Percentiles rank a stretch among this genome's conserved stretches.
These are phyloP conservation scores for Oncorhynchus masou DNA, from an alignment of 2,113 vertebrate species.

Conservation along the genomic window DNA sequence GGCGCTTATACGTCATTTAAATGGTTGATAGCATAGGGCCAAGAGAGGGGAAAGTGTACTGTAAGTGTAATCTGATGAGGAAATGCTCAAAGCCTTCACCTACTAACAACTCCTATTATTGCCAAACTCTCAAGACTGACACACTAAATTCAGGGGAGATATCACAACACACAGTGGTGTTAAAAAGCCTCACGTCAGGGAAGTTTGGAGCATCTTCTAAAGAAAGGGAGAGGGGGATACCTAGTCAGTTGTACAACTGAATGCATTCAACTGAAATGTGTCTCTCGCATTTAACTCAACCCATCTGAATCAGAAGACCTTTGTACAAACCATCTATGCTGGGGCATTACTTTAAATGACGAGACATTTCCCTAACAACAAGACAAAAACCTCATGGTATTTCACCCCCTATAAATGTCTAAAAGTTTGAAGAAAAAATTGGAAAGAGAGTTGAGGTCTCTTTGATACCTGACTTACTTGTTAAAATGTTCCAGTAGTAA, in stretches of 20 bases:
- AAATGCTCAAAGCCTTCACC: background rate
- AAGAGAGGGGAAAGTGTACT: background rate
- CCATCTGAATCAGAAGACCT: background rate
- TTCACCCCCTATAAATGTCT: background rate
- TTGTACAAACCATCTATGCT: constrained; percentile 18
- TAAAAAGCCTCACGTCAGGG: constrained; percentile 13
- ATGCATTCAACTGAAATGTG: no score
- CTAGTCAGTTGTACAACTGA: no score
- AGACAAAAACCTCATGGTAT: constrained; percentile 8
- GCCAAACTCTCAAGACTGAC: constrained; percentile 14
- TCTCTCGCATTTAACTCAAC: no score
- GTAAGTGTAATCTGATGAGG: constrained; percentile 9
- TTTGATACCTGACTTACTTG: background rate
- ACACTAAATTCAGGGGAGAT: constrained; percentile 22
- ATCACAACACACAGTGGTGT: constrained; percentile 19
- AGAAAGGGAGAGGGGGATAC: no score
- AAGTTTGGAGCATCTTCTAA: constrained; percentile 29
- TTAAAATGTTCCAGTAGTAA: background rate
- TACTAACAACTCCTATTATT: background rate
- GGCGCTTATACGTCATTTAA: background rate
- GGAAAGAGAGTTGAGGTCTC: background rate
- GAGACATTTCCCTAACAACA: constrained; percentile 1
- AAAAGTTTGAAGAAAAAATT: background rate
- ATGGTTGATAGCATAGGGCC: background rate
- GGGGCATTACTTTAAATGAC: constrained; percentile 12